phyloP scores from a whole-genome alignment of 2,888 invertebrate species.

The Eueremaeus valkanovi region DNA sequence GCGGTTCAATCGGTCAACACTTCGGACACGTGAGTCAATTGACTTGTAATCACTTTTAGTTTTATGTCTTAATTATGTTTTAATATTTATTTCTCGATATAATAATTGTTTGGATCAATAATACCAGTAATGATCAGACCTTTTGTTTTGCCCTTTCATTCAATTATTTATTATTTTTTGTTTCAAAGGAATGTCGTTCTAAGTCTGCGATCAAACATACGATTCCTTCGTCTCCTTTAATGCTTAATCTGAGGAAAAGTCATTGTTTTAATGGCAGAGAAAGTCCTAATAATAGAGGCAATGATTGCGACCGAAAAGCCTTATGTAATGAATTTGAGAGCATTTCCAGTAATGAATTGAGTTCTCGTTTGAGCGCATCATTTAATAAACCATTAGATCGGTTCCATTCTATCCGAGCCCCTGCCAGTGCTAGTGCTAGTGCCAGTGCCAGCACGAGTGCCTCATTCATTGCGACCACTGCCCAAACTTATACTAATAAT shows the following conservation, averaged over 20 bases:
- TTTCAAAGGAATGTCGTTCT: slow-evolving; percentile 11
- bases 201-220: background rate
- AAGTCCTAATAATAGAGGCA: slow-evolving; percentile 28
- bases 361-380: slow-evolving; percentile 35
- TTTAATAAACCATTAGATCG: slow-evolving; percentile 30
- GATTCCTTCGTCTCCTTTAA: slow-evolving; percentile 12
- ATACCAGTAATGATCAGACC: background rate
- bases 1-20: slow-evolving; percentile 38
- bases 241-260: slow-evolving; percentile 1
- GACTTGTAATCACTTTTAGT: background rate
- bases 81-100: background rate
- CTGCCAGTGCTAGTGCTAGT: background rate
- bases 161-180: slow-evolving; percentile 34
- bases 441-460: background rate
- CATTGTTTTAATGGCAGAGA: slow-evolving; percentile 29
- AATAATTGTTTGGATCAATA: background rate
- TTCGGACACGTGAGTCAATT: slow-evolving; percentile 34
- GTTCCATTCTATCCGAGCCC: background rate
- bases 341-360: slow-evolving; percentile 34
- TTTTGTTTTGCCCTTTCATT: slow-evolving; percentile 6
- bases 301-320: slow-evolving; percentile 6
- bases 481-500: slow-evolving; percentile 2
- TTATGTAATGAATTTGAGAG: slow-evolving; percentile 30
- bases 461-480: background rate
- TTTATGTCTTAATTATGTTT: too few species aligned